These are phyloP conservation scores for Nesospiza acunhae DNA, from an alignment of 2,113 vertebrate species.

Conservation along the genomic window DNA sequence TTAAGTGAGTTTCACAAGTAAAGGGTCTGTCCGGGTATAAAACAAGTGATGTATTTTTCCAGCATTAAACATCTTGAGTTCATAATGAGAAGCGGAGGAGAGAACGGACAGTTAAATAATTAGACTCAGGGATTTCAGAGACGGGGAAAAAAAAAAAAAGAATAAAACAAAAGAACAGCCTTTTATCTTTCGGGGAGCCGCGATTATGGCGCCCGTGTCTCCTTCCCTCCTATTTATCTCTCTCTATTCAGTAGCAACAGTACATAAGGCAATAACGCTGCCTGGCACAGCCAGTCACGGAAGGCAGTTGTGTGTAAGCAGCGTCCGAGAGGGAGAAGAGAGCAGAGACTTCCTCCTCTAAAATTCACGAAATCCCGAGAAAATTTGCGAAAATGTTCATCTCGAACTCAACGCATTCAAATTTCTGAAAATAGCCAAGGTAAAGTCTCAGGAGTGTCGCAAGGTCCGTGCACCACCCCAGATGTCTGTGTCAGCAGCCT, in stretches of 20 bases:
- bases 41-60: constrained; percentile 63
- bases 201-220: background rate
- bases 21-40: constrained; percentile 43
- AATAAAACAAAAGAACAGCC: background rate
- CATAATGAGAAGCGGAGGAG: constrained; percentile 65
- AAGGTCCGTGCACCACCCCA: background rate
- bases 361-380: background rate
- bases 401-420: background rate
- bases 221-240: background rate
- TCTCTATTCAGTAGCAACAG: background rate
- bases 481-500: background rate
- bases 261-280: background rate
- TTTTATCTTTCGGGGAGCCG: background rate
- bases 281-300: background rate
- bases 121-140: constrained; percentile 11
- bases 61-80: constrained; percentile 63
- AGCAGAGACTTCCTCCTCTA: background rate
- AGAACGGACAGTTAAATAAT: constrained; percentile 55
- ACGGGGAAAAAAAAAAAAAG: accelerated
- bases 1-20: constrained; percentile 61
- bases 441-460: background rate
- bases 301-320: background rate
- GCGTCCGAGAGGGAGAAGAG: background rate
- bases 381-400: background rate
- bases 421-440: background rate